These are phyloP conservation scores for Ormyrus nitidulus DNA, from an alignment of 2,888 invertebrate genomes.

Conservation along the genomic window DNA sequence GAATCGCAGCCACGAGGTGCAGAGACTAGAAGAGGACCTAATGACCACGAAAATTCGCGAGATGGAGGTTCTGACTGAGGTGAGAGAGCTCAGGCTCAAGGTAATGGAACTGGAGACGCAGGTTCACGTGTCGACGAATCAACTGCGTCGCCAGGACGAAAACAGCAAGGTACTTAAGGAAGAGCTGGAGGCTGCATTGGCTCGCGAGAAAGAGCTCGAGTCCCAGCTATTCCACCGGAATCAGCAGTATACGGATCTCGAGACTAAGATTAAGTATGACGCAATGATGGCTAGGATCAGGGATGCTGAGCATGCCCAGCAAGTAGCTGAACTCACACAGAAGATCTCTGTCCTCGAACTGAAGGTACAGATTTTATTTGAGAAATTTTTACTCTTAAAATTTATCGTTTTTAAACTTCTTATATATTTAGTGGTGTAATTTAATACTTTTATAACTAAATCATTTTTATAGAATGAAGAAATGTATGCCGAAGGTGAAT, in stretches of 20 bases:
- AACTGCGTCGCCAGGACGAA: constrained; percentile 93
- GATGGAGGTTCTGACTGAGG: constrained; percentile 94
- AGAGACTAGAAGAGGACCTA: constrained; percentile 94
- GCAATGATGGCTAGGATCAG: constrained; percentile 94
- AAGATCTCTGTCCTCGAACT: constrained; percentile 95
- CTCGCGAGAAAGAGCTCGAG: constrained; percentile 85
- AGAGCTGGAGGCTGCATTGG: constrained; percentile 84
- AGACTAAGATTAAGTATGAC: constrained; percentile 89
- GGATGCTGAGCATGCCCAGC: constrained; percentile 96
- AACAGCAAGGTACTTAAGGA: constrained; percentile 91
- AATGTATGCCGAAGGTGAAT: constrained; percentile 93
- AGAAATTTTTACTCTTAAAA: background rate
- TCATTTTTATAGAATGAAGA: constrained; percentile 88
- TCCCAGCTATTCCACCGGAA: constrained; percentile 89
- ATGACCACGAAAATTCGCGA: constrained; percentile 96
- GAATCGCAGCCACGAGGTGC: constrained; percentile 86
- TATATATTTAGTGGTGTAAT: background rate
- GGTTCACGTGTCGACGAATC: constrained; percentile 92
- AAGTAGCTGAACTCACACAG: constrained; percentile 93
- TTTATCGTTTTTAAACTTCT: background rate
- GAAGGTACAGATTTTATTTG: constrained; percentile 79
- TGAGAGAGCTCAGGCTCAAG: constrained; percentile 95
- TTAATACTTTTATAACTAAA: background rate
- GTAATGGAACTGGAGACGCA: constrained; percentile 98
- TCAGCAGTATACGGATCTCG: constrained; percentile 81